Base-by-base conservation (phyloP, 2,797 vertebrate genomes). In the Microctenopoma stevenorrisi region DNA sequence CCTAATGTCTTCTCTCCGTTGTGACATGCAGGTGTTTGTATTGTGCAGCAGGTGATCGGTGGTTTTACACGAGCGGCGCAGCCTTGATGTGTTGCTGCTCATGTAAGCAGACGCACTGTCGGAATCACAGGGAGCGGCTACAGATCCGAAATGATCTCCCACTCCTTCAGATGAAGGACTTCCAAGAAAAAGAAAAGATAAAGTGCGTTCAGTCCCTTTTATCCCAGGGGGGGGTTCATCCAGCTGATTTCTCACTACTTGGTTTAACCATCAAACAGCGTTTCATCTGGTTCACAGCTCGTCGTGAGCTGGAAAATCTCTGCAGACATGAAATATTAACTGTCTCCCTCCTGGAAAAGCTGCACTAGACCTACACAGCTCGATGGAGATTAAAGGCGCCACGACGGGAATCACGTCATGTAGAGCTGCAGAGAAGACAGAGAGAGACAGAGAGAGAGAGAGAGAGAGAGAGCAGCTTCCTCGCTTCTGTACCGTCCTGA, bases 291-390 rank as follows among this genome's bases (percentile, higher is more conserved):
- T 83, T 68, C 48, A 59, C 44, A 3, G 60, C 68, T 83, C 78
- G 63, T 57, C 12, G 3, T 62, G 76, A 68, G 66, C 72, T 67
- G 46, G 46, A 49, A 59, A 68, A 74, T 79, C 65, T 74, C 81
- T 42, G 47, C 76, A 83, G 64, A 67, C 69, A 85, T 92, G 62
- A 86, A 89, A 89, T 88, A 87, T 90, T 81, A 76, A 86, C 44
- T 26, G 56, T 64, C 46, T 84, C 51, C 62, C 62, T 71, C 48
- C 68, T 55, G 74, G 53, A 83, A 55, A 53, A 64, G 65, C 61
- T 68, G 25, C 64, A 10, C 47, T 57, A 16, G 38, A 77, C 75
- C 77, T 76, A 77, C 84, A 68, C 59, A 77, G 71, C 61, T 79
- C 67, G 48, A 67, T 71, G 60, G 57, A 83, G 84, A 85, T 86